Conservation (phyloP, 2,797 vertebrate species). For the Lemur catta region DNA sequence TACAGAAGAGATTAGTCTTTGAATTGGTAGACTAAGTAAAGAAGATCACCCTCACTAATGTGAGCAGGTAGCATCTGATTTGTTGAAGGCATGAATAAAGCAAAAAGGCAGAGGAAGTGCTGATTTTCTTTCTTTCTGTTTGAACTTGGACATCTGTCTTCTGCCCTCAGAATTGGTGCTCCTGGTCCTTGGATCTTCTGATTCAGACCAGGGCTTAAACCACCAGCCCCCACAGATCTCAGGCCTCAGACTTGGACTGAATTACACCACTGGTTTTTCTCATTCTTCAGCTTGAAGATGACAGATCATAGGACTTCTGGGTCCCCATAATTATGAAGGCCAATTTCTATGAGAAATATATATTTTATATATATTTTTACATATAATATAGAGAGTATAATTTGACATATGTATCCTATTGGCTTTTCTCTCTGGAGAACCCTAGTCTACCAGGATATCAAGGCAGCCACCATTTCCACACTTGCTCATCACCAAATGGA, state of each 20-base stretch:
- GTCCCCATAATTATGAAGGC: background rate
- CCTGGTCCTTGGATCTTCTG: background rate
- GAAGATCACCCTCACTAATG: background rate
- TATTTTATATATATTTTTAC: background rate
- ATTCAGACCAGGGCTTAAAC: background rate
- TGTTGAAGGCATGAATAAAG: background rate
- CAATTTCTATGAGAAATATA: background rate
- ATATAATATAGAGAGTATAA: background rate
- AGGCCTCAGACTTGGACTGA: background rate
- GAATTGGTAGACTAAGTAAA: background rate
- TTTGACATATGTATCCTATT: background rate
- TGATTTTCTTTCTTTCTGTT: background rate
- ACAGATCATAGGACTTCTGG: background rate
- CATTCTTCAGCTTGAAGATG: background rate
- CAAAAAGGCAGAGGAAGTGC: background rate
- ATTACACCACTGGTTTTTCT: background rate
- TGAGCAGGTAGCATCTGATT: background rate
- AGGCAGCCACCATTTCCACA: background rate
- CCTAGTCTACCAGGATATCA: background rate
- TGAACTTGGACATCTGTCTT: background rate
- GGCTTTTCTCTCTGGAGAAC: background rate
- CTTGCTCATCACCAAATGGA: background rate
- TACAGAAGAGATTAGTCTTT: background rate
- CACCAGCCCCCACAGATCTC: background rate
- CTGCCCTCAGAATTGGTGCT: background rate